A percentile compares a stretch with the other conserved stretches of the same genome.
These are phyloP conservation scores for Brachionus plicatilis DNA, from an alignment of 1,140 invertebrate genomes.

Conservation along the genomic window DNA sequence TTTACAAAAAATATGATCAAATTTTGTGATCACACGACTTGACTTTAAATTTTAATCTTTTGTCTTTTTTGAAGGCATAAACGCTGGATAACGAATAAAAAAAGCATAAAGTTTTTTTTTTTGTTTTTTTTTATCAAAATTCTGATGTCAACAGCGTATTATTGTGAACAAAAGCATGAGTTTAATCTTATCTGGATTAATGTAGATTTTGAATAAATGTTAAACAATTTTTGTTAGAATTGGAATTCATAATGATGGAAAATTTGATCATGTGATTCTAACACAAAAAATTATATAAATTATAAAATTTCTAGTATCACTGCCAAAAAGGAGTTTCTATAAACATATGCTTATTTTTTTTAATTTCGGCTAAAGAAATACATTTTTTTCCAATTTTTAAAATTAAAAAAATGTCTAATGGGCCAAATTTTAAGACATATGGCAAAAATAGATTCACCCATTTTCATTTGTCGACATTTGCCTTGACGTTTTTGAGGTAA, in stretches of 20 bases:
- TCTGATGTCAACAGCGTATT: too few relatives aligned
- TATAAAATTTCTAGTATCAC: neutral
- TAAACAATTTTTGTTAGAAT: neutral
- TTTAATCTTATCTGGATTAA: neutral
- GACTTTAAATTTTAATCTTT: too few relatives aligned
- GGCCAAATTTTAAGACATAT: neutral
- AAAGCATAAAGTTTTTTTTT: too few relatives aligned
- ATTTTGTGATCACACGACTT: too few relatives aligned
- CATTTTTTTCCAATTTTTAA: neutral
- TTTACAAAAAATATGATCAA: too few relatives aligned
- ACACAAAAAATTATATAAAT: neutral
- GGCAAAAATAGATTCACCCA: neutral
- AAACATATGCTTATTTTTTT: neutral
- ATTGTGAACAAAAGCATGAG: neutral
- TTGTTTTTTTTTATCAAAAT: too few relatives aligned
- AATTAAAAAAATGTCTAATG: neutral
- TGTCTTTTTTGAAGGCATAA: too few relatives aligned
- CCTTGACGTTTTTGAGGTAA: slow-evolving; percentile 16
- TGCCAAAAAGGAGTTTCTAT: neutral
- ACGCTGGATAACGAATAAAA: too few relatives aligned
- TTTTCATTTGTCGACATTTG: slow-evolving; percentile 16
- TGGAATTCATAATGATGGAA: neutral
- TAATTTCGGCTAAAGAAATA: neutral
- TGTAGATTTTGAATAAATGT: neutral
- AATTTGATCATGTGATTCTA: neutral